phyloP scores from a whole-genome alignment of 2,888 invertebrate species.

The Leucophora obtusa region DNA sequence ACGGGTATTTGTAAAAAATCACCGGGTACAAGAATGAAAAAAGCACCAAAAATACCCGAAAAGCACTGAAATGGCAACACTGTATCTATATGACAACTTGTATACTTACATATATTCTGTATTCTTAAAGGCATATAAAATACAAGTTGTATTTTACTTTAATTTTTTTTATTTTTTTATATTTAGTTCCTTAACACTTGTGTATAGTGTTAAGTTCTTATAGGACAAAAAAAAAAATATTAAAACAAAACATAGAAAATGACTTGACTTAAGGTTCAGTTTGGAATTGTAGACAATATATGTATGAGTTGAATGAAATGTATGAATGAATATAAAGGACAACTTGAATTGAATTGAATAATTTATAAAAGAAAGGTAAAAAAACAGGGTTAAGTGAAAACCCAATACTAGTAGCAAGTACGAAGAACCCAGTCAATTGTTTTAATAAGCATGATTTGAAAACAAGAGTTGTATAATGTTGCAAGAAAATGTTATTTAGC shows the following conservation, averaged over 20 bases:
- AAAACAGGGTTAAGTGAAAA: slow-evolving; percentile 35
- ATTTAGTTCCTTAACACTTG: slow-evolving; percentile 54
- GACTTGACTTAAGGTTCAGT: slow-evolving; percentile 43
- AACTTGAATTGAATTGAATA: slow-evolving; percentile 41
- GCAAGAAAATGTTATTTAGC: too few relatives aligned
- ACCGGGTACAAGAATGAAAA: too few relatives aligned
- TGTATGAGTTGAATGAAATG: slow-evolving; percentile 1
- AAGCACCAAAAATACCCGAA: too few relatives aligned
- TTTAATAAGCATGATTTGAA: not conserved
- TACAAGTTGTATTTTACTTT: slow-evolving; percentile 32
- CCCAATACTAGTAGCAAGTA: slow-evolving; percentile 22
- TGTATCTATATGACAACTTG: slow-evolving; percentile 40
- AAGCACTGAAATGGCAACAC: too few relatives aligned
- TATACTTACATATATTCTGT: not conserved
- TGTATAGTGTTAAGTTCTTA: slow-evolving; percentile 47
- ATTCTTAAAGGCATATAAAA: not conserved
- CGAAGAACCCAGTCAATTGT: not conserved
- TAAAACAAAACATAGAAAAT: slow-evolving; percentile 19
- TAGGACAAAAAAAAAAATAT: not conserved
- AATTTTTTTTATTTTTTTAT: slow-evolving; percentile 17
- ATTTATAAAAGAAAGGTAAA: slow-evolving; percentile 40
- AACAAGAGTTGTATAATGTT: not conserved
- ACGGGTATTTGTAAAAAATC: too few relatives aligned
- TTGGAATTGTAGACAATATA: not conserved
- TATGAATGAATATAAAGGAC: slow-evolving; percentile 7